Percentiles rank a stretch among this genome's conserved stretches.
Conservation (phyloP, 2,113 vertebrate species). For the Eretmochelys imbricata region DNA sequence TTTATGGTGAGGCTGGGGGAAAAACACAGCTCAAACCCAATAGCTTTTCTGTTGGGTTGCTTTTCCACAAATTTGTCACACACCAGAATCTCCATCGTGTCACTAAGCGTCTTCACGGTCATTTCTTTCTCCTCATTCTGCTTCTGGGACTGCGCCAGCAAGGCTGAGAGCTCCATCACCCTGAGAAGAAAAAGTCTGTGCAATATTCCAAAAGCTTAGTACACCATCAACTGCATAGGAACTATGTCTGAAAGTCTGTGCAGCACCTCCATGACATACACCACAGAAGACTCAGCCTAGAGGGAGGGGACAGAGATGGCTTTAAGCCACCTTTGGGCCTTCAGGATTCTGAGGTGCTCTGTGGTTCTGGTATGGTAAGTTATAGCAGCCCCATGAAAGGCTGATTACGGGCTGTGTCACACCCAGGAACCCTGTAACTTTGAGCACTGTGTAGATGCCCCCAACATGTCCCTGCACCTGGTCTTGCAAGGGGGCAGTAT, state of each 20-base stretch:
- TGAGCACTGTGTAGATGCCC: neutral
- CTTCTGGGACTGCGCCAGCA: constrained; percentile 77
- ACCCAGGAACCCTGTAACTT: neutral
- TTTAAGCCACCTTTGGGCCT: neutral
- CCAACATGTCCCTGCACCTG: neutral
- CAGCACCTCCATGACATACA: neutral
- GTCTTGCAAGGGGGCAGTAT: rapidly evolving
- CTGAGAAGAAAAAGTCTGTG: constrained; percentile 71
- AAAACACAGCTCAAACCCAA: neutral
- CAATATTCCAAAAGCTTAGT: constrained; percentile 44
- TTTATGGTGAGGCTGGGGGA: neutral
- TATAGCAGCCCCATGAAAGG: neutral
- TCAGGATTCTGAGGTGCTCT: neutral
- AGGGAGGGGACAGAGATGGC: neutral
- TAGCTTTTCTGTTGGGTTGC: neutral
- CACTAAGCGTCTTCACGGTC: constrained; percentile 69
- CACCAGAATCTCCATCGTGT: constrained; percentile 78
- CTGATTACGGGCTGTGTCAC: neutral
- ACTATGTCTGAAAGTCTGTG: neutral
- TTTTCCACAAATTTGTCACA: constrained; percentile 41
- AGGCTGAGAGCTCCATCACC: constrained; percentile 79
- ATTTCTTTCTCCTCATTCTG: constrained; percentile 82
- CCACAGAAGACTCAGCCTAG: neutral
- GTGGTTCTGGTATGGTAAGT: neutral
- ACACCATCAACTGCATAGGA: constrained; percentile 7